Evolutionary conservation across 2,888 invertebrate species (phyloP).

Genomic region (Trissolcus japonicus): DNA sequence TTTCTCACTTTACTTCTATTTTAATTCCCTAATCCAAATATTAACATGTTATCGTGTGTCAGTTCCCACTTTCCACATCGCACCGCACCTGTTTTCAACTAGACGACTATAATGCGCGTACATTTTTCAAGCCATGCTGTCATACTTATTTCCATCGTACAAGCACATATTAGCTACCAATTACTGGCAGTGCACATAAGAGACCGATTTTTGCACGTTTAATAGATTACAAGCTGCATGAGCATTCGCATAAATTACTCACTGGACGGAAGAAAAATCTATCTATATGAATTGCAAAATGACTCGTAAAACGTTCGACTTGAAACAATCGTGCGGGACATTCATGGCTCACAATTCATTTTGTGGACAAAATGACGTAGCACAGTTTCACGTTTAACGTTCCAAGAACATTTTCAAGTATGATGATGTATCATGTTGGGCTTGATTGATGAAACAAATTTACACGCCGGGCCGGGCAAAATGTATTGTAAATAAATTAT

Average conservation of each 20-base stretch:
- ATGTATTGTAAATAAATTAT: constrained; percentile 19
- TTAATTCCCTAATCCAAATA: no score
- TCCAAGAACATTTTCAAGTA: constrained; percentile 16
- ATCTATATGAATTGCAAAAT: constrained; percentile 25
- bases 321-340: constrained; percentile 20
- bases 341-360: constrained; percentile 40
- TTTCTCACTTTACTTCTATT: no score
- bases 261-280: constrained; percentile 8
- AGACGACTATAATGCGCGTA: no score
- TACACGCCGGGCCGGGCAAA: constrained; percentile 8
- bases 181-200: constrained; percentile 25
- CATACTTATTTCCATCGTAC: constrained; percentile 36
- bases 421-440: constrained; percentile 34
- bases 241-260: constrained; percentile 19
- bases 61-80: no score
- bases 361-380: constrained; percentile 30
- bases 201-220: constrained; percentile 32
- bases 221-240: constrained; percentile 30
- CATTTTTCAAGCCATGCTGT: constrained; percentile 18
- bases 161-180: constrained; percentile 25
- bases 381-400: constrained; percentile 27
- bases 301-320: constrained; percentile 24
- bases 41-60: no score
- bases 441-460: constrained; percentile 38
- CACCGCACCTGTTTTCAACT: no score